Evolutionary conservation across 1,140 invertebrate genomes (phyloP), one percentile per base, ranked within the genome.

Genomic region (Drosophila littoralis): DNA sequence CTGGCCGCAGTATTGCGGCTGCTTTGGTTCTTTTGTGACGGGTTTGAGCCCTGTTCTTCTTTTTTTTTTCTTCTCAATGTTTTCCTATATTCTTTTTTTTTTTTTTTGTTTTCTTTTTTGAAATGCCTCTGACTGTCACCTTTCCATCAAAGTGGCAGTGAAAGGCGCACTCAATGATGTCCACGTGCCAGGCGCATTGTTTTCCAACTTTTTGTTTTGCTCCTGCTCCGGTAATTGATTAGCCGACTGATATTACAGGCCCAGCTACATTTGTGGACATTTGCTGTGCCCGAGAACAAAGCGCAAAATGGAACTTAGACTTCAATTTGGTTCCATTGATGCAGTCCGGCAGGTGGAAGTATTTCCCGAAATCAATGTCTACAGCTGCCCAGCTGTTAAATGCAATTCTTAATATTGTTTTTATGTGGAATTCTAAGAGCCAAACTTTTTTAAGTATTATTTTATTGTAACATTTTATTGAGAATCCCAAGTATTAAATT

Each of bases 81-180:
- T 28, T 28, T 28, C 52, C 59, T 57, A 4, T 60, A 40, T 13
- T 13, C 15, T 60, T 35, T 57, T 9, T 40, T 70, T 40, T 70
- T 58, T 61, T 61, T 67, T 22, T 64, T 42, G 22, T 43, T 55
- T 40, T 38, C n/a, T 38, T 22, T 54, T 43, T 42, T 50, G 15
- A 72, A 59, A 32, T 65, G 68, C 63, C 73, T 81, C 78, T 69
- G 76, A 83, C 76, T 88, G 84, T 88, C 83, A 88, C 83, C 83
- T 88, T 88, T 88, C 83, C 83, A 89, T 88, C 83, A 88, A 88
- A 32, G 36, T 73, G 72, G 67, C 71, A 81, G 83, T 77, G 83
- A 88, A 88, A 88, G 83, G 83, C 71, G 57, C 76, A 65, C 74
- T 77, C 65, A 54, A 55, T 51, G 63, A 48, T 71, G 82, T 88